Evolutionary conservation across 2,797 vertebrate species (phyloP).

Genomic region (Podarcis lilfordi): DNA sequence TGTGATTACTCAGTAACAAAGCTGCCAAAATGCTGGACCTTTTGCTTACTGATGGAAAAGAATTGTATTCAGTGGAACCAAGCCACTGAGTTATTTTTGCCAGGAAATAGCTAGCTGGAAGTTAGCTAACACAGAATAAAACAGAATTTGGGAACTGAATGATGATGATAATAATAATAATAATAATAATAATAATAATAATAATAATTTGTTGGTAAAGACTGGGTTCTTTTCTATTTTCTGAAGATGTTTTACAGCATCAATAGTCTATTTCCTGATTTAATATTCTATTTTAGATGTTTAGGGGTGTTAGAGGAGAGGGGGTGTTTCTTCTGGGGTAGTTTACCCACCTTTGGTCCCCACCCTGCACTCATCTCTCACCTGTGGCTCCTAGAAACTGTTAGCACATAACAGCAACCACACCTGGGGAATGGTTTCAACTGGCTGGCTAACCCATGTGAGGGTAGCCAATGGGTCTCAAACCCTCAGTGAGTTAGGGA

Average conservation of each 20-base stretch:
- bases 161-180: background rate
- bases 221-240: background rate
- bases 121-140: slow-evolving; percentile 25
- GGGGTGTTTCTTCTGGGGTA: background rate
- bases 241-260: background rate
- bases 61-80: slow-evolving; percentile 9
- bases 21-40: slow-evolving; percentile 6
- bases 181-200: too few species aligned
- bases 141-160: background rate
- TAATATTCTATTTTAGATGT: too few species aligned
- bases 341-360: too few species aligned
- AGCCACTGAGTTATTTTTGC: background rate
- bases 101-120: slow-evolving; percentile 17
- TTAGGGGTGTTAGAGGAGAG: background rate
- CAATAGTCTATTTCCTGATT: too few species aligned
- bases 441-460: too few species aligned
- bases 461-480: too few species aligned
- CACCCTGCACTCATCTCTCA: too few species aligned
- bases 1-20: slow-evolving; percentile 32
- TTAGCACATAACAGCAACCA: too few species aligned
- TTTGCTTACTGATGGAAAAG: slow-evolving; percentile 6
- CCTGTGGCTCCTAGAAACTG: too few species aligned
- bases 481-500: background rate
- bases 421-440: too few species aligned
- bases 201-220: slow-evolving; percentile 1